These are phyloP conservation scores for Drosophila mercatorum DNA, from an alignment of 2,888 invertebrate genomes.

Conservation along the genomic window DNA sequence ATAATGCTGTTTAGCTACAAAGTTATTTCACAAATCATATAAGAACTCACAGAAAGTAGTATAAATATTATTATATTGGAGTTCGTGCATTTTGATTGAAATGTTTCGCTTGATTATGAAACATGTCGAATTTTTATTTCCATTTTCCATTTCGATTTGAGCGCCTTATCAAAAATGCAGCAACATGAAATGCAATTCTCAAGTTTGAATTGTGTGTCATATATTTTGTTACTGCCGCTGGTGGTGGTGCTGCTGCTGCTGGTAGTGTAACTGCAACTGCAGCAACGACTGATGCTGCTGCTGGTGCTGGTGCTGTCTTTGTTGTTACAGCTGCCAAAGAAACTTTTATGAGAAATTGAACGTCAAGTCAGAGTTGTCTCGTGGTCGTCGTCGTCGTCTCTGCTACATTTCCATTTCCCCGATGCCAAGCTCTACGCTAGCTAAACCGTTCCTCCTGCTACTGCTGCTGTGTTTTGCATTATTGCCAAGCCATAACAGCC, in stretches of 20 bases:
- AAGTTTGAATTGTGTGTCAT: conserved; percentile 71
- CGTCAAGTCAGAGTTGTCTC: conserved; percentile 52
- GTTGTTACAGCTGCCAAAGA: conserved; percentile 53
- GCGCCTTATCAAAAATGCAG: conserved; percentile 58
- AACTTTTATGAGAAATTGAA: conserved; percentile 78
- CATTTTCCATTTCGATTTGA: conserved; percentile 31
- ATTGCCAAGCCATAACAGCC: conserved; percentile 74
- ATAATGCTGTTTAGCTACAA: not conserved
- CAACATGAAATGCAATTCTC: conserved; percentile 66
- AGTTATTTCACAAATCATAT: not conserved
- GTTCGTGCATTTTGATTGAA: conserved; percentile 23
- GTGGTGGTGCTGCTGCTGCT: not conserved
- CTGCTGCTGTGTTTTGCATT: conserved; percentile 67
- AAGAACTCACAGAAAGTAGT: not conserved
- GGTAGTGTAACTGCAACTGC: conserved; percentile 18
- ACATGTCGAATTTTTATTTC: conserved; percentile 13
- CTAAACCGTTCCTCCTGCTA: conserved; percentile 13
- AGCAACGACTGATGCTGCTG: not conserved
- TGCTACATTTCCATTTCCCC: conserved; percentile 13
- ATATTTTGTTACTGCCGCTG: conserved; percentile 35
- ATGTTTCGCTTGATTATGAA: conserved; percentile 7
- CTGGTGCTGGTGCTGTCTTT: conserved; percentile 12
- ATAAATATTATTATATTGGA: not conserved
- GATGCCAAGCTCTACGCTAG: not conserved
- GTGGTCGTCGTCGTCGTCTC: conserved; percentile 16